phyloP scores from a whole-genome alignment of 2,888 invertebrate genomes.

The Agriopis leucophaearia region DNA sequence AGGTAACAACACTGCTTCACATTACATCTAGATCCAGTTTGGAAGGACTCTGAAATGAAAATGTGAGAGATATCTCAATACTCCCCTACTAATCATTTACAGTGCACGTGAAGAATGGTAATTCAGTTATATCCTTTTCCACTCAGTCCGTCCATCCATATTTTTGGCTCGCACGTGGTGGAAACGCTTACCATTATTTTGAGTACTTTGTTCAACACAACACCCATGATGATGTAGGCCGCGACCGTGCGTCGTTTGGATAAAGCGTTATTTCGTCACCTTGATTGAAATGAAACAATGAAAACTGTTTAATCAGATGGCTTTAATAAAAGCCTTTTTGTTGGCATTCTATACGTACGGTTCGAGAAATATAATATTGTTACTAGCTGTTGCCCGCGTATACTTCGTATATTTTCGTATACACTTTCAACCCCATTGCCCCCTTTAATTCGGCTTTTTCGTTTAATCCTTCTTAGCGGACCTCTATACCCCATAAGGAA shows the following conservation, averaged over 20 bases:
- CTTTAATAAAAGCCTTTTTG: conserved; percentile 27
- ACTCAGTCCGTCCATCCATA: background rate
- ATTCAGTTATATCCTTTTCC: background rate
- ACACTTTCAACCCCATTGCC: too few species aligned
- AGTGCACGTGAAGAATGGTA: background rate
- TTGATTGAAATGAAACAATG: conserved; percentile 35
- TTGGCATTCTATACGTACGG: conserved; percentile 1
- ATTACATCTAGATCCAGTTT: background rate
- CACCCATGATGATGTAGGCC: conserved; percentile 10
- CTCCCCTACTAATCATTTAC: background rate
- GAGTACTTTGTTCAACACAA: background rate
- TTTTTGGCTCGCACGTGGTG: background rate
- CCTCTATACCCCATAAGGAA: too few species aligned
- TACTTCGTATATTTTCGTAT: too few species aligned
- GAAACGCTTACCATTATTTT: background rate
- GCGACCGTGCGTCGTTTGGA: conserved; percentile 19
- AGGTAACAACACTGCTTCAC: conserved; percentile 77
- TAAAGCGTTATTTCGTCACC: conserved; percentile 26
- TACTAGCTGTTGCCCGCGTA: background rate
- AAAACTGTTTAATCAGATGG: conserved; percentile 38
- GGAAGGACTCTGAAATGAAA: background rate
- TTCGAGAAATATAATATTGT: background rate
- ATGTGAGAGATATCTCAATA: background rate
- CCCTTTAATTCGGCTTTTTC: too few species aligned
- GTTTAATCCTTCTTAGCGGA: too few species aligned